Base-by-base conservation (phyloP, 1,140 invertebrate genomes). In the Frieseomelitta varia region DNA sequence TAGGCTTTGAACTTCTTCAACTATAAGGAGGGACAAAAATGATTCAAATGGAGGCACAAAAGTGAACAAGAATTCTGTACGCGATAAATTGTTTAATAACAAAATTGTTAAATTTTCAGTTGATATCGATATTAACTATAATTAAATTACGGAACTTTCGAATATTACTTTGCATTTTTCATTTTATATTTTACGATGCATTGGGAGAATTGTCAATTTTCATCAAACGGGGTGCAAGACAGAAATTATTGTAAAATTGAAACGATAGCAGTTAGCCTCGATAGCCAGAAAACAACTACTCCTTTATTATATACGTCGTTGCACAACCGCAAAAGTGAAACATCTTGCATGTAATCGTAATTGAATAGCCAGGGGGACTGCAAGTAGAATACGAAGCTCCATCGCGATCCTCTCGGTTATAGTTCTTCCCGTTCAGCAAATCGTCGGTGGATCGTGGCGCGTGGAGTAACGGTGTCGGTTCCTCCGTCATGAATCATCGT, bases 401-500 rank as follows among this genome's bases (percentile, higher is more conserved):
- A 65, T 34, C 67, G 69, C 15, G 39, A 72, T 53, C n/a, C 47
- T 73, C n/a, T 73, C 21, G 21, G 12, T 47, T 47, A 53, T 27
- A 27, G 2, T 27, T 61, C 12, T 61, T 61, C 75, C 24, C 14
- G 75, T 77, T 63, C 17, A 30, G 58, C 56, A n/a, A 39, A 47
- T 56, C 30, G 24, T 75, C 55, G 56, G 30, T 61, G 69, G 69
- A 72, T 53, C 71, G 30, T 21, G n/a, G 4, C n/a, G 10, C 24
- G 19, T 47, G 39, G 19, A 17, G 34, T 24, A 77, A 65, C 58
- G n/a, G 17, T 51, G 75, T 15, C n/a, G 21, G 34, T 80, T 51
- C 34, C 67, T 27, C 15, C 15, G 34, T 53, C 72, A 56, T 81
- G 72, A 76, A 81, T 81, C 80, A 81, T 76, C 58, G 47, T 47